Evolutionary conservation across 1,140 invertebrate species (phyloP).

Genomic region (Cyphomyrmex costatus): DNA sequence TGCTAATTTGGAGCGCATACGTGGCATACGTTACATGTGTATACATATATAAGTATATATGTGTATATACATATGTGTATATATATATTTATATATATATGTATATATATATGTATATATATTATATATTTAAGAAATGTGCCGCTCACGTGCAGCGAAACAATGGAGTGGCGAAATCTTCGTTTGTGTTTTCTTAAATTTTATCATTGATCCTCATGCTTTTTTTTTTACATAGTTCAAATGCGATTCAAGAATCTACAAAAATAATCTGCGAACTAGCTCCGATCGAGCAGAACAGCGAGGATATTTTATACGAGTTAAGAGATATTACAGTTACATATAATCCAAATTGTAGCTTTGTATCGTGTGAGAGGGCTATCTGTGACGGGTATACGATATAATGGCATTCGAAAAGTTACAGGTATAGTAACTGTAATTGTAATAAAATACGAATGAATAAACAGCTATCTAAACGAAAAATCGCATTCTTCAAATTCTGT

Average conservation of each 20-base stretch:
- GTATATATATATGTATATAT: background rate
- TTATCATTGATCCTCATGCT: background rate
- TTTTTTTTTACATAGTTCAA: slow-evolving; percentile 23
- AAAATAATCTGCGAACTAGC: background rate
- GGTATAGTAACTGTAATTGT: slow-evolving; percentile 60
- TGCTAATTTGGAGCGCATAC: slow-evolving; percentile 60
- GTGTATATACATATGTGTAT: background rate
- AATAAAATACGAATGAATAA: slow-evolving; percentile 24
- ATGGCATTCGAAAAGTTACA: slow-evolving; percentile 52
- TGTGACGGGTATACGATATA: slow-evolving; percentile 50
- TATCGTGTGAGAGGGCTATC: slow-evolving; percentile 41
- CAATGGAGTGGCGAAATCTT: background rate
- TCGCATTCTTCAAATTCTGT: background rate
- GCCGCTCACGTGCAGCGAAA: background rate
- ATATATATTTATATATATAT: slow-evolving; percentile 1
- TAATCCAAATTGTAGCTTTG: slow-evolving; percentile 62
- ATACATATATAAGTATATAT: background rate
- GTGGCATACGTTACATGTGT: slow-evolving; percentile 41
- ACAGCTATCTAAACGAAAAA: slow-evolving; percentile 31
- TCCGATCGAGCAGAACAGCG: background rate
- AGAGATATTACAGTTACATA: slow-evolving; percentile 58
- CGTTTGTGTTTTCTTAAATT: background rate
- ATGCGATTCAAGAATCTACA: slow-evolving; percentile 17
- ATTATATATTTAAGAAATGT: background rate
- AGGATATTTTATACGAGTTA: slow-evolving; percentile 71